Conservation (phyloP, 2,888 invertebrate genomes). For the Pollenia amentaria region DNA sequence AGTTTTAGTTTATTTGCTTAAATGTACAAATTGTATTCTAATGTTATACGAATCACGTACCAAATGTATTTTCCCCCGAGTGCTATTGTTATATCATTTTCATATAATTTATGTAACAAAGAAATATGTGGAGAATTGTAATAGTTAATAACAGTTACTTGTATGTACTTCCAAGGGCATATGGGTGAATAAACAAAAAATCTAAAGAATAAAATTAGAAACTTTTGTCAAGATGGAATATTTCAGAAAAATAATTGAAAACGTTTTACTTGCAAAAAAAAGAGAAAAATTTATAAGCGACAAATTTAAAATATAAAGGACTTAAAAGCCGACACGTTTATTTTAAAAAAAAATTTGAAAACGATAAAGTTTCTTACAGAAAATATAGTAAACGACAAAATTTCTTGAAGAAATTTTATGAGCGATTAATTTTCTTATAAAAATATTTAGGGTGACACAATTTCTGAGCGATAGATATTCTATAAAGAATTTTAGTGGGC, state of each 20-base stretch:
- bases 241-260: too few relatives aligned
- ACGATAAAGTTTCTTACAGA: too few relatives aligned
- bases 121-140: constrained; percentile 13
- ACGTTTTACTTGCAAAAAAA: not conserved
- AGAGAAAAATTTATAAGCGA: not conserved
- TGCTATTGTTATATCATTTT: constrained; percentile 31
- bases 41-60: constrained; percentile 26
- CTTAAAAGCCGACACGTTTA: too few relatives aligned
- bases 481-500: too few relatives aligned
- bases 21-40: not conserved
- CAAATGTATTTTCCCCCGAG: constrained; percentile 25
- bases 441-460: too few relatives aligned
- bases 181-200: not conserved
- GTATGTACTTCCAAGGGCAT: not conserved
- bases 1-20: not conserved
- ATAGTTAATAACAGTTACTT: not conserved
- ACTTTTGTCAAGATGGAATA: not conserved
- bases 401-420: too few relatives aligned
- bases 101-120: constrained; percentile 12
- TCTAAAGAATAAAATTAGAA: not conserved
- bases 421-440: too few relatives aligned
- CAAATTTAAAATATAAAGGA: too few relatives aligned
- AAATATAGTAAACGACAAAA: too few relatives aligned
- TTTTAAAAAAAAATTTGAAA: too few relatives aligned
- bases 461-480: too few relatives aligned